A percentile compares a stretch with the other conserved stretches of the same genome.
phyloP scores from a whole-genome alignment of 1,140 invertebrate species.

The Platyura marginata region DNA sequence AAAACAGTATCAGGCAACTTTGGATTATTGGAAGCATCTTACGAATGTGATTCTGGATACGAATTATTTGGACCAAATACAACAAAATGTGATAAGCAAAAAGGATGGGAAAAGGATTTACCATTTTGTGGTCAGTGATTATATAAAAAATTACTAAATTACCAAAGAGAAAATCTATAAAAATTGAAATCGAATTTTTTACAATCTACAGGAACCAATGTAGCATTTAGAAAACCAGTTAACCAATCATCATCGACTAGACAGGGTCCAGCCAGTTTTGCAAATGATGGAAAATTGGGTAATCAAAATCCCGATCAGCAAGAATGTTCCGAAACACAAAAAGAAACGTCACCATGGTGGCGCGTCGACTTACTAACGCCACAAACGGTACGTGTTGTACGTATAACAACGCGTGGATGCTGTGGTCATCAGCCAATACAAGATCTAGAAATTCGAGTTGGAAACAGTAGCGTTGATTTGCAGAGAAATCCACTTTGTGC shows the following conservation, averaged over 20 bases:
- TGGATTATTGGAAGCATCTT: conserved; percentile 38
- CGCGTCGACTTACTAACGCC: conserved; percentile 66
- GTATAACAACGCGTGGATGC: conserved; percentile 70
- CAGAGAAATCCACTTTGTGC: conserved; percentile 78
- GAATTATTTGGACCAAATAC: conserved; percentile 41
- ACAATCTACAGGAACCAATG: conserved; percentile 47
- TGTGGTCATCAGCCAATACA: conserved; percentile 78
- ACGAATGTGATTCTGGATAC: conserved; percentile 71
- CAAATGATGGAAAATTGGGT: conserved; percentile 61
- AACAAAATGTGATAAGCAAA: conserved; percentile 43
- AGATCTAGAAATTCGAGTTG: conserved; percentile 79
- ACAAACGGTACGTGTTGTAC: conserved; percentile 64
- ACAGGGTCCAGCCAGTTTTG: conserved; percentile 59
- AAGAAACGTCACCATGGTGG: conserved; percentile 82
- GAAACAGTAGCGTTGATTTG: conserved; percentile 69
- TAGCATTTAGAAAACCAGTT: conserved; percentile 67
- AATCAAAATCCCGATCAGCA: conserved; percentile 71
- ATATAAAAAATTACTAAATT: too few species aligned
- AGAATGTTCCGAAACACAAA: conserved; percentile 72
- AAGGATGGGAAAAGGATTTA: conserved; percentile 57
- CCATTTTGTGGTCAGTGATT: conserved; percentile 66
- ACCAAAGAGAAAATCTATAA: too few species aligned
- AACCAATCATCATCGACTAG: conserved; percentile 77
- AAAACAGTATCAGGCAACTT: conserved; percentile 22
- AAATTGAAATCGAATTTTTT: background rate